A percentile compares a stretch with the other conserved stretches of the same genome.
These are phyloP conservation scores for Semotilus atromaculatus DNA, from an alignment of 2,797 vertebrate species.

Conservation along the genomic window DNA sequence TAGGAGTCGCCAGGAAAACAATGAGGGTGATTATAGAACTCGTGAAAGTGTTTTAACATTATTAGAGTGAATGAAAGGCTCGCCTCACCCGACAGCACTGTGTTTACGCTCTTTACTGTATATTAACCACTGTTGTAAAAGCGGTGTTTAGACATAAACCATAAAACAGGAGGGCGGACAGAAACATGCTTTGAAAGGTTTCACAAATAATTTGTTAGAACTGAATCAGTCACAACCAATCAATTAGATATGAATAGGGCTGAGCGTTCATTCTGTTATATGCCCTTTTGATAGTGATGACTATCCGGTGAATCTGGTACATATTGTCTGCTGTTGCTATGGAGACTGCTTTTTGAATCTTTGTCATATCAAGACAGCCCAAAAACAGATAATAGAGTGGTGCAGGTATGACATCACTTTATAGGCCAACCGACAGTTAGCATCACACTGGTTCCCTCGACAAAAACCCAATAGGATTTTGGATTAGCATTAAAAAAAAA, in stretches of 20 bases:
- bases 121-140: constrained; percentile 40
- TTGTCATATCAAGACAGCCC: constrained; percentile 1
- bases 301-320: constrained; percentile 22
- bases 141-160: constrained; percentile 13
- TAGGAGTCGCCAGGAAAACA: constrained; percentile 44
- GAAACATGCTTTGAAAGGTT: background rate
- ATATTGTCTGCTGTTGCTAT: constrained; percentile 48
- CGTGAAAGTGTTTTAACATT: constrained; percentile 53
- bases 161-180: constrained; percentile 4
- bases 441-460: too few species aligned
- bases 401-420: background rate
- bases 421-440: too few species aligned
- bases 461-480: too few species aligned
- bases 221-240: constrained; percentile 30
- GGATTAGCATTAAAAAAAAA: too few species aligned
- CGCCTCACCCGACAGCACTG: constrained; percentile 42
- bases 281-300: constrained; percentile 40
- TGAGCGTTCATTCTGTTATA: background rate
- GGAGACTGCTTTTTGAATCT: constrained; percentile 41
- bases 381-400: constrained; percentile 4
- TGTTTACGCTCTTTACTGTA: constrained; percentile 16
- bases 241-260: constrained; percentile 34
- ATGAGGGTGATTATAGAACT: constrained; percentile 47
- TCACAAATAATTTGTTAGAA: constrained; percentile 3
- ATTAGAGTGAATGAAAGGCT: constrained; percentile 42